Evolutionary conservation across 2,797 vertebrate species (phyloP).

Genomic region (Loriculus beryllinus): DNA sequence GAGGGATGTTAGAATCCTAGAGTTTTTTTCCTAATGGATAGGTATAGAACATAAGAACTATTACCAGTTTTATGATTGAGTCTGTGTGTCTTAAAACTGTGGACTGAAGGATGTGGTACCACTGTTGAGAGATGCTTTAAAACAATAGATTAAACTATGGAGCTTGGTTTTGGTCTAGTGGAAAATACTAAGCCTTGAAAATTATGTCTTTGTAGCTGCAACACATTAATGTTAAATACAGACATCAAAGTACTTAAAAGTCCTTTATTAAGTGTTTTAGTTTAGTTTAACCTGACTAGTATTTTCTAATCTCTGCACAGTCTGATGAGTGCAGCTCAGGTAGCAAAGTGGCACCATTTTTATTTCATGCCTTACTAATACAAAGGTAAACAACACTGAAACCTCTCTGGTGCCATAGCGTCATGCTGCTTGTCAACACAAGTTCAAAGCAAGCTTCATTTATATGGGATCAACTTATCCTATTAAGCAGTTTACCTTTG

Average conservation of each 20-base stretch:
- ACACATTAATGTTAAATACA: not conserved
- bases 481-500: conserved; percentile 58
- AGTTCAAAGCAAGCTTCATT: not conserved
- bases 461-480: not conserved
- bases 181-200: not conserved
- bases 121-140: not conserved
- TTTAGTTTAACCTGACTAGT: not conserved
- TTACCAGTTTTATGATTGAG: not conserved
- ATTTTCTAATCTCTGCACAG: not conserved
- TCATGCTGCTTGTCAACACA: not conserved
- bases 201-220: not conserved
- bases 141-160: not conserved
- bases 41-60: accelerated
- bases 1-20: not conserved
- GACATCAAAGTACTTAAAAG: not conserved
- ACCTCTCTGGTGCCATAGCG: not conserved
- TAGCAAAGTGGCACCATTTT: not conserved
- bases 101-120: not conserved
- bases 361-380: not conserved
- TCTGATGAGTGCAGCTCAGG: not conserved
- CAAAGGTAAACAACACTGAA: not conserved
- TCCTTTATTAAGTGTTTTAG: not conserved
- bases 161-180: not conserved
- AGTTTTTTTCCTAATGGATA: not conserved
- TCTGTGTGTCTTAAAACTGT: not conserved